phyloP scores from a whole-genome alignment of 2,797 vertebrate species.

The Cirrhinus mrigala region DNA sequence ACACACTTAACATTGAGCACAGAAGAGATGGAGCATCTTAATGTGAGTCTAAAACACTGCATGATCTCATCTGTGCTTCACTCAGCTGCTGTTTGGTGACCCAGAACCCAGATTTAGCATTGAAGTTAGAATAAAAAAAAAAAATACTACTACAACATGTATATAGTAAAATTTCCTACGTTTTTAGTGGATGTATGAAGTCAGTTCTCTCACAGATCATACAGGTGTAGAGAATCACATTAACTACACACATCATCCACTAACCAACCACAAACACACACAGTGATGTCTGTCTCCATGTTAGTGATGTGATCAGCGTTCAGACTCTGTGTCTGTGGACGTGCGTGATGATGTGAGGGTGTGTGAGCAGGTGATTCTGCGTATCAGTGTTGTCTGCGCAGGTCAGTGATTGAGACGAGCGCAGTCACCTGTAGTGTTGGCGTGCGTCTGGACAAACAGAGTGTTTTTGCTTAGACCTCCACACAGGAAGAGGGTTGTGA shows the following conservation, averaged over 20 bases:
- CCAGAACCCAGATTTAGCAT: background rate
- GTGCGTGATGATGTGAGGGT: no score
- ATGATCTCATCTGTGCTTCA: background rate
- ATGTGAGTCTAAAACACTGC: no score
- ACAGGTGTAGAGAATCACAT: background rate
- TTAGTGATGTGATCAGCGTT: background rate
- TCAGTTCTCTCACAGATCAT: background rate
- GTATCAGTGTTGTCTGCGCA: background rate
- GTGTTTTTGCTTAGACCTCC: slow-evolving; percentile 95
- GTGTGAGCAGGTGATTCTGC: background rate
- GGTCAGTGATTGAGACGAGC: background rate
- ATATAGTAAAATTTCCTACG: no score
- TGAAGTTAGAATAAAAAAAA: background rate
- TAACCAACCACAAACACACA: background rate
- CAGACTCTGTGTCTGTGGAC: no score
- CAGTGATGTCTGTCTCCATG: background rate
- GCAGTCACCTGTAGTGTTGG: slow-evolving; percentile 88
- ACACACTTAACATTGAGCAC: background rate
- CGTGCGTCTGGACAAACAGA: slow-evolving; percentile 91
- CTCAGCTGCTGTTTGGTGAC: background rate
- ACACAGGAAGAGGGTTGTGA: slow-evolving; percentile 90
- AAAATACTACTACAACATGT: no score
- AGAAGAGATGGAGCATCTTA: background rate
- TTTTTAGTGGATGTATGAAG: background rate
- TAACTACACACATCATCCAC: background rate